Evolutionary conservation across 2,888 invertebrate species (phyloP).

Genomic region (Bellardia bayeri): DNA sequence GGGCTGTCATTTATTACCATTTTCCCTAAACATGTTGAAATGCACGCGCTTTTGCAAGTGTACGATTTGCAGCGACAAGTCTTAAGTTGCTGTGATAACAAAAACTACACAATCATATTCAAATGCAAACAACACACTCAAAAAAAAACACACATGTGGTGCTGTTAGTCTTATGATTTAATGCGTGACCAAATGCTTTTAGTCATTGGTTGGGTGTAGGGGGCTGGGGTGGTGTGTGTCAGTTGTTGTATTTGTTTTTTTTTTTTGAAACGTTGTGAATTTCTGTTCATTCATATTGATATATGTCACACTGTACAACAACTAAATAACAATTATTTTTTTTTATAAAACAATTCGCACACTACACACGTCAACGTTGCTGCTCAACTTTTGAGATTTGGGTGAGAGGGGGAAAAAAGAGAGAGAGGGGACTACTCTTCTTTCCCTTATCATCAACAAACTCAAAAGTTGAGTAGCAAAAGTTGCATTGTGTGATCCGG

Average conservation of each 20-base stretch:
- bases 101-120: not conserved
- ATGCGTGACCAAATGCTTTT: conserved; percentile 27
- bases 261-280: not conserved
- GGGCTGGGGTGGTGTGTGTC: not conserved
- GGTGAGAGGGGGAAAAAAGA: no score
- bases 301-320: not conserved
- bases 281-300: conserved; percentile 31
- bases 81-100: conserved; percentile 38
- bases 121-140: not conserved
- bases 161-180: conserved; percentile 53
- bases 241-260: no score
- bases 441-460: no score
- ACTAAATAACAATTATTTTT: not conserved
- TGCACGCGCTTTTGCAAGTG: conserved; percentile 33
- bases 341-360: conserved; percentile 29
- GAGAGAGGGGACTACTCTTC: no score
- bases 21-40: conserved; percentile 23
- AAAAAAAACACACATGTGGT: not conserved
- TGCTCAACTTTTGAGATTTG: no score
- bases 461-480: no score
- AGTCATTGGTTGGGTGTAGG: not conserved
- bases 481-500: no score
- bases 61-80: conserved; percentile 6
- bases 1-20: not conserved
- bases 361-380: conserved; percentile 21